Conservation (phyloP, 2,113 vertebrate genomes). For the Bubalus kerabau region DNA sequence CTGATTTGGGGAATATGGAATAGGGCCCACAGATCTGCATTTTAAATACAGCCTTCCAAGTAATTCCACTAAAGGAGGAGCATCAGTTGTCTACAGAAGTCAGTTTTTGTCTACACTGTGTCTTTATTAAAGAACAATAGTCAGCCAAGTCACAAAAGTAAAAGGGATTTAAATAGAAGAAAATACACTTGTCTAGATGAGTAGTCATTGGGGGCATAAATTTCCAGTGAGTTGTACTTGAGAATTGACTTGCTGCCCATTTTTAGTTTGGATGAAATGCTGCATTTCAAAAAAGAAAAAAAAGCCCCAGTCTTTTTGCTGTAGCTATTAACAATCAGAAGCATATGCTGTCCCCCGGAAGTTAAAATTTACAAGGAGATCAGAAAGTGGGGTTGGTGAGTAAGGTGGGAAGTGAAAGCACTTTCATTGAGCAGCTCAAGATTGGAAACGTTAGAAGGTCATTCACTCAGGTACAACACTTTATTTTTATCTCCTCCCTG, state of each 20-base stretch:
- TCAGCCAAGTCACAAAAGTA: background rate
- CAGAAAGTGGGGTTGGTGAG: background rate
- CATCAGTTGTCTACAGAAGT: background rate
- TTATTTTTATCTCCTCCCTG: conserved; percentile 52
- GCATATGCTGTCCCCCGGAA: background rate
- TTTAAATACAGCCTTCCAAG: background rate
- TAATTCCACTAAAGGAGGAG: background rate
- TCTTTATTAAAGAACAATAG: background rate
- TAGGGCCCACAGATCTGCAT: background rate
- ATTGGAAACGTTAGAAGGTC: conserved; percentile 7
- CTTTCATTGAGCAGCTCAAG: background rate
- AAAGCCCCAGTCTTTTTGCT: background rate
- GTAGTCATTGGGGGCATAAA: background rate
- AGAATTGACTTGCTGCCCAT: background rate
- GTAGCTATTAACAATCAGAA: background rate
- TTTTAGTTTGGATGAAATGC: conserved; percentile 34
- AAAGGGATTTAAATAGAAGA: background rate
- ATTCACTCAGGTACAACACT: conserved; percentile 33
- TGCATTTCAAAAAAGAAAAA: background rate
- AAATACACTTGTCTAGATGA: conserved; percentile 12
- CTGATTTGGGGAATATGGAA: background rate
- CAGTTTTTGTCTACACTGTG: background rate
- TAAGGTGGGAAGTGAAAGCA: background rate
- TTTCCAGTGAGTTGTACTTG: background rate
- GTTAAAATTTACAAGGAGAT: conserved; percentile 11